Conservation (phyloP, 2,888 invertebrate genomes). For the Drosophila hamatofila region DNA sequence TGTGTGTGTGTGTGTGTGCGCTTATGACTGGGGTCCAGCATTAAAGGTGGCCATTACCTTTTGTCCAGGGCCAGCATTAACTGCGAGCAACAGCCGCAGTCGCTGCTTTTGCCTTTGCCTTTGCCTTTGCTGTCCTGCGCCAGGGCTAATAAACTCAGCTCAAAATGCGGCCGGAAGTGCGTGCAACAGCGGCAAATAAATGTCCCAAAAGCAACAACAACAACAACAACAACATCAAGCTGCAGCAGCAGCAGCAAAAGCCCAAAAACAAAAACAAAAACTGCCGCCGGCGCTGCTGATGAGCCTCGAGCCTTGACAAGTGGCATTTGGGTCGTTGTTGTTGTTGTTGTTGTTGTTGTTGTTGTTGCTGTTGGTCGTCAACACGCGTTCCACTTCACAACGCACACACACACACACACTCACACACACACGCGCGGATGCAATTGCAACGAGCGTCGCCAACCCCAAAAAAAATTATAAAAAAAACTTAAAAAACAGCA, state of each 20-base stretch:
- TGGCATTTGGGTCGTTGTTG: slow-evolving; percentile 57
- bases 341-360: slow-evolving; percentile 33
- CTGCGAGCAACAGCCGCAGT: slow-evolving; percentile 17
- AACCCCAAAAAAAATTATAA: slow-evolving; percentile 67
- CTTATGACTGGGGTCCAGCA: slow-evolving; percentile 39
- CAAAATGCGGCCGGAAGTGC: slow-evolving; percentile 76
- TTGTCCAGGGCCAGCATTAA: slow-evolving; percentile 41
- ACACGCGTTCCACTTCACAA: slow-evolving; percentile 80
- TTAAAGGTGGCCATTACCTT: slow-evolving; percentile 31
- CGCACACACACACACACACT: slow-evolving; percentile 47
- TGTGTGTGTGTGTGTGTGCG: slow-evolving; percentile 17
- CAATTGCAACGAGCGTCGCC: slow-evolving; percentile 68
- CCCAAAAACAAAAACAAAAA: slow-evolving; percentile 19
- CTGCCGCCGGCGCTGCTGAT: slow-evolving; percentile 54
- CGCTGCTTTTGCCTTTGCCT: too few species aligned
- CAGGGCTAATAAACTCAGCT: slow-evolving; percentile 77
- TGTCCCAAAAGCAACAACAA: slow-evolving; percentile 70
- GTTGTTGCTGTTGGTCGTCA: slow-evolving; percentile 38
- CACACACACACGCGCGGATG: slow-evolving; percentile 43
- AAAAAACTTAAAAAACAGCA: slow-evolving; percentile 41
- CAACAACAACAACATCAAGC: slow-evolving; percentile 21
- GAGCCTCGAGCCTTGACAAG: slow-evolving; percentile 55
- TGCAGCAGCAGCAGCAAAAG: slow-evolving; percentile 22
- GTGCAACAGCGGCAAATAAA: slow-evolving; percentile 63
- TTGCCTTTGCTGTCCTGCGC: slow-evolving; percentile 38